phyloP scores from a whole-genome alignment of 2,113 vertebrate species.

The Marcusenius ussheri region DNA sequence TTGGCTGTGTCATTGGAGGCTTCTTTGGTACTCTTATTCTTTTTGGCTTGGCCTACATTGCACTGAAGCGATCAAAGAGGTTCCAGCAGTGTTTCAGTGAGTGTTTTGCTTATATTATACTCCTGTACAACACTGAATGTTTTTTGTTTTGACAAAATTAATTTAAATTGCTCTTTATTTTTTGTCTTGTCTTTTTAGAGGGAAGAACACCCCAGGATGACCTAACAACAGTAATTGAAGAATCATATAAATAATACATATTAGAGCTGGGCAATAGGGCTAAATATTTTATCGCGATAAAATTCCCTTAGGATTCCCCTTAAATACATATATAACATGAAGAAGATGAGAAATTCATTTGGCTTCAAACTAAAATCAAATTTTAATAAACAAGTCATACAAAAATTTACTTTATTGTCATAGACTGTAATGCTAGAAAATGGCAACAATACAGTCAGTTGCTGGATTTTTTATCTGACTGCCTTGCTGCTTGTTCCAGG shows the following conservation, averaged over 20 bases:
- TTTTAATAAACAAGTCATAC: background rate
- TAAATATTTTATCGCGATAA: background rate
- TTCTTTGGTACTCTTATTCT: slow-evolving; percentile 50
- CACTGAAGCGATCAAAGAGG: slow-evolving; percentile 46
- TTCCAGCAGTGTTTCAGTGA: slow-evolving; percentile 52
- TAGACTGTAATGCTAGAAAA: background rate
- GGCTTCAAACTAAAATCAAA: background rate
- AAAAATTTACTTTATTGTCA: background rate
- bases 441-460: background rate
- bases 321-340: background rate
- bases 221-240: slow-evolving; percentile 7
- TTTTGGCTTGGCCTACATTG: slow-evolving; percentile 29
- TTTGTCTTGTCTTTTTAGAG: slow-evolving; percentile 1
- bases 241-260: background rate
- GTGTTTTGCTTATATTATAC: slow-evolving; percentile 8
- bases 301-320: background rate
- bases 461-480: background rate
- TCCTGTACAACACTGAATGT: background rate
- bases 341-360: background rate
- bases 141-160: background rate
- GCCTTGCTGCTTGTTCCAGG: background rate
- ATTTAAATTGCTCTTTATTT: background rate
- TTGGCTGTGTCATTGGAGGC: slow-evolving; percentile 53
- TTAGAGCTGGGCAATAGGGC: background rate
- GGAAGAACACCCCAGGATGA: slow-evolving; percentile 16